Base-by-base conservation (phyloP, 2,797 vertebrate genomes). In the Propithecus perrieri region DNA sequence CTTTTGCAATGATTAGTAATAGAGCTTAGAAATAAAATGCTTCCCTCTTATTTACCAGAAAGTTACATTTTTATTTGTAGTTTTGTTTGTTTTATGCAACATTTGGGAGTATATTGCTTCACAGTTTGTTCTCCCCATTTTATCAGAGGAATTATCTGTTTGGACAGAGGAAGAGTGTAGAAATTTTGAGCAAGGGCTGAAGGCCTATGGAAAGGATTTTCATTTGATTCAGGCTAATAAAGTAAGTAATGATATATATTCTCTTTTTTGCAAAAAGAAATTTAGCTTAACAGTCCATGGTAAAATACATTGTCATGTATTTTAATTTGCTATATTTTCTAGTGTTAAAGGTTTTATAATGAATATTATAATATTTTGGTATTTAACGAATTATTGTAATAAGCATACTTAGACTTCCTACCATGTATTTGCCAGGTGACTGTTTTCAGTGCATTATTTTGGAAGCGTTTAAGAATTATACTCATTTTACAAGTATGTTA, bases 151-250 rank as follows among this genome's bases (percentile, higher is more conserved):
- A 92, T 98, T 99, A 17, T 99, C 99, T 85, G 99, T 99, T 78
- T 99, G 99, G 99, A 99, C 99, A 65, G 99, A 99, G 95, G 99
- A 99, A 97, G 99, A 99, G 97, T 99, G 99, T 98, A 99, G 99
- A 98, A 99, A 99, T 98, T 99, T 99, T 98, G 99, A 99, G 93
- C 99, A 99, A 99, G 99, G 99, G 74, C 98, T 99, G 91, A 99
- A 99, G 98, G 99, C 99, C 85, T 99, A 99, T 98, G 99, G 99
- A 55, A 99, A 99, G 98, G 99, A 99, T 98, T 99, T 99, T 98
- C 99, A 99, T 95, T 99, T 99, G 97, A 99, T 99, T 98, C 99
- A 99, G 98, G 99, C 99, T 98, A 99, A 99, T 98, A 99, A 99
- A 99, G 99, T 99, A 97, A 98, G 95, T 97, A 13, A 24, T 7